Base-by-base conservation (phyloP, 2,113 vertebrate species). In the Paradisaea rubra region DNA sequence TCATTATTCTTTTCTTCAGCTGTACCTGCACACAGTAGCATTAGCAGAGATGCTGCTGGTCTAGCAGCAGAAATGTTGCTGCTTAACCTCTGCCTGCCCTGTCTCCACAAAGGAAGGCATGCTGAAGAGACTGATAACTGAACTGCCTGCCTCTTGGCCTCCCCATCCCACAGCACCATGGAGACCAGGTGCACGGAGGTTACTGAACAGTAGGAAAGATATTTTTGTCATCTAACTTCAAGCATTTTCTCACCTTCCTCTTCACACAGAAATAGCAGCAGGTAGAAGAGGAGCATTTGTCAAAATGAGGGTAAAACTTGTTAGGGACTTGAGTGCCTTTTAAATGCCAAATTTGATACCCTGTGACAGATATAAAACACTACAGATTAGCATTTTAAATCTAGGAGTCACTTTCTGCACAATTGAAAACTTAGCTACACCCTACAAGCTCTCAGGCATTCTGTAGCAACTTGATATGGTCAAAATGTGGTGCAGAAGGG, bases 201-300 rank as follows among this genome's bases (percentile, higher is more conserved):
- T 86, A 90, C 31, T 13, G 21, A 88, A 72, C 30, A 88, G 79
- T 10, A 65, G 50, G 53, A 88, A 87, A 89, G 85, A 65, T 91
- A 89, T 90, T 95, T 90, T 93, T 89, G 72, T 71, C 86, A 73
- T 50, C 54, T 64, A 77, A 80, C 79, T 80, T 88, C 57, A 77
- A 88, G 81, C 59, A 77, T 90, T 91, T 94, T 95, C 86, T 81
- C 91, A 81, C 89, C 77, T 92, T 92, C 84, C 60, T 81, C 81
- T 83, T 95, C 92, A 91, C 59, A 70, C 35, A 77, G 50, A 91
- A 91, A 89, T 50, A 88, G 59, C 35, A 95, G 70, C 42, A 89
- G 83, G 80, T 93, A 90, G 39, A 96, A 81, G 64, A 6, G 70
- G 11, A 22, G 30, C 13, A 52, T 91, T 93, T 88, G 63, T 57